Conservation (phyloP, 2,113 vertebrate genomes). For the Phasianus colchicus region DNA sequence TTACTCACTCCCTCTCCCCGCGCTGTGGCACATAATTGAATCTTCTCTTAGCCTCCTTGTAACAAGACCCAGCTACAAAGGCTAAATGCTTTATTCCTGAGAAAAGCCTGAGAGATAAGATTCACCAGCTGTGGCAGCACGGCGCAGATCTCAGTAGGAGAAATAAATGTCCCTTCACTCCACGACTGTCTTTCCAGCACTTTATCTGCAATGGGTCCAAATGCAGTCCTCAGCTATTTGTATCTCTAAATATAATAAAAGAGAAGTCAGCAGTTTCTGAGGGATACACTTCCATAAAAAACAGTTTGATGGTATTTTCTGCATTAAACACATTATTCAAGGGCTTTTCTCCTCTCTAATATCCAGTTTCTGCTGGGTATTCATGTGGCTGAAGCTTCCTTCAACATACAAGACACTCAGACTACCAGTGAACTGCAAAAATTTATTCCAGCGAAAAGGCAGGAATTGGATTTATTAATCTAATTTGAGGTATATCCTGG, state of each 20-base stretch:
- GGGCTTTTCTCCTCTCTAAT: conserved; percentile 30
- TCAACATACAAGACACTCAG: neutral
- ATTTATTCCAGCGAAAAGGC: neutral
- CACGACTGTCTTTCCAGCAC: conserved; percentile 52
- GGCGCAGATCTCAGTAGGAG: conserved; percentile 9
- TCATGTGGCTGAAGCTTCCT: neutral
- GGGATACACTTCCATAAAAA: conserved; percentile 67
- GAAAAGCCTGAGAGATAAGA: conserved; percentile 73
- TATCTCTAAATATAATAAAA: conserved; percentile 69
- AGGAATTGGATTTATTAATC: neutral
- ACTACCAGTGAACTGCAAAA: neutral
- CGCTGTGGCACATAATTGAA: conserved; percentile 53
- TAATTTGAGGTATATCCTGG: neutral
- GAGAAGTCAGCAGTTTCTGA: conserved; percentile 59
- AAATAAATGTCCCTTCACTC: conserved; percentile 73
- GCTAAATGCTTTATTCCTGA: conserved; percentile 74
- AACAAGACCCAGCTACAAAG: conserved; percentile 60
- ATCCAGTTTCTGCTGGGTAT: neutral
- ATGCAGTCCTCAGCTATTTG: conserved; percentile 63
- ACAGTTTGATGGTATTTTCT: conserved; percentile 35
- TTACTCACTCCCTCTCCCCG: neutral
- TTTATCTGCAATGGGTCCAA: conserved; percentile 69
- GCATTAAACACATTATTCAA: conserved; percentile 65
- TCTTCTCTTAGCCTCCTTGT: conserved; percentile 53
- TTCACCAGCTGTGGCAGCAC: conserved; percentile 58